phyloP scores from a whole-genome alignment of 2,888 invertebrate genomes.

The Tryphoninae sp. region DNA sequence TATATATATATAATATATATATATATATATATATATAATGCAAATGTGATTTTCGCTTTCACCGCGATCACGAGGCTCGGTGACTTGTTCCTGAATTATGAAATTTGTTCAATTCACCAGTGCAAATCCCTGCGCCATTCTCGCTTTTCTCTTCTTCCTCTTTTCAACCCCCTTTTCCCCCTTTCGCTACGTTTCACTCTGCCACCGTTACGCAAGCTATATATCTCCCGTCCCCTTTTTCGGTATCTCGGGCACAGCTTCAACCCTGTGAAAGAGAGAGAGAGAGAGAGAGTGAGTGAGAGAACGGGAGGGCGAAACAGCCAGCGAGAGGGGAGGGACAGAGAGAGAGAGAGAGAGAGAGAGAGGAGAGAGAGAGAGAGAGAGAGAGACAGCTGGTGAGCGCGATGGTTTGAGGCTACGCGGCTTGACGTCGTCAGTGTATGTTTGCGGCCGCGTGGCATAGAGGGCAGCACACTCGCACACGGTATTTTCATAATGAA shows the following conservation, averaged over 20 bases:
- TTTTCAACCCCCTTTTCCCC: not conserved
- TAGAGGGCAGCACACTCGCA: not conserved
- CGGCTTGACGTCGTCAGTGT: not conserved
- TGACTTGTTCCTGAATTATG: conserved; percentile 51
- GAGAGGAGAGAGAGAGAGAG: too few relatives aligned
- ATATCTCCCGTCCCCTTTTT: conserved; percentile 30
- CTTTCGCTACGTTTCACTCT: not conserved
- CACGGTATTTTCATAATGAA: conserved; percentile 72
- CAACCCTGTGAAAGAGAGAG: conserved; percentile 11
- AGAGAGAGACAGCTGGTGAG: too few relatives aligned
- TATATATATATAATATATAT: too few relatives aligned
- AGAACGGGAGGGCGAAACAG: too few relatives aligned
- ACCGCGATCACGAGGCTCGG: conserved; percentile 10
- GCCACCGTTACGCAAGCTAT: not conserved
- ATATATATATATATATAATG: not conserved
- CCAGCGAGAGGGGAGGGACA: too few relatives aligned
- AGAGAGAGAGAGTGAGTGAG: too few relatives aligned
- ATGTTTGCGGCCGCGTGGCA: conserved; percentile 4
- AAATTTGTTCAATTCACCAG: conserved; percentile 54
- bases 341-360: too few relatives aligned
- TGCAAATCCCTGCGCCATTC: conserved; percentile 38
- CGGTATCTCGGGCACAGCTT: conserved; percentile 47
- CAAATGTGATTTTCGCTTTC: conserved; percentile 24
- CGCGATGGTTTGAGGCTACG: too few relatives aligned
- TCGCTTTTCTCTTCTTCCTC: not conserved